Evolutionary conservation across 1,140 invertebrate genomes (phyloP).

Genomic region (Alviniconcha marisindica): DNA sequence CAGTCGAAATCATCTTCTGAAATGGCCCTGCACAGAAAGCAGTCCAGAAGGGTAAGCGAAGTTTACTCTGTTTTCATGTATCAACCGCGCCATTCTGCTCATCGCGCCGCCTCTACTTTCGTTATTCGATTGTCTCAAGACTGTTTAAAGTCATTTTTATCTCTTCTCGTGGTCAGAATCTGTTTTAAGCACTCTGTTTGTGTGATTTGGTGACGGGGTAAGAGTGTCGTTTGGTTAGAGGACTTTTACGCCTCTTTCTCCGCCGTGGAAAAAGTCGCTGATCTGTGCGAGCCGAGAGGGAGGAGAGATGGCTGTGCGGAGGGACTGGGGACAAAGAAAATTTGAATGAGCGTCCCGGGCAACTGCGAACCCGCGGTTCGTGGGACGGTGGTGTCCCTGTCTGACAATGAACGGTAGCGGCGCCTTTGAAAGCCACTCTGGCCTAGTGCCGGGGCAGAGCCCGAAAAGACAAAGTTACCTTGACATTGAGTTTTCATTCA

Average conservation of each 20-base stretch:
- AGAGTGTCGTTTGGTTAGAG: not conserved
- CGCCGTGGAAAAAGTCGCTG: not conserved
- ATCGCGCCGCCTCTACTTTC: not conserved
- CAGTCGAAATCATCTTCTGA: not conserved
- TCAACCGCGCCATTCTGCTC: not conserved
- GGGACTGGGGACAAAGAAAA: conserved; percentile 17
- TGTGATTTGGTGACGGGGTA: not conserved
- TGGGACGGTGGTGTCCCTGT: too few species aligned
- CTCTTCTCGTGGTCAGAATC: too few species aligned
- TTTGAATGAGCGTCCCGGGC: conserved; percentile 2
- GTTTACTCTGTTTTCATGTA: not conserved
- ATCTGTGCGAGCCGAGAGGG: not conserved
- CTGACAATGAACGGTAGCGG: too few species aligned
- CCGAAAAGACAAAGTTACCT: too few species aligned
- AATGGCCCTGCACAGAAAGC: not conserved
- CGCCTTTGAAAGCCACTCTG: too few species aligned
- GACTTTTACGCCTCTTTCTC: not conserved
- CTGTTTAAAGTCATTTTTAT: not conserved
- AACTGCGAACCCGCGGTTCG: too few species aligned
- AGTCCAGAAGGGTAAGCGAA: not conserved
- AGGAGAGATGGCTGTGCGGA: not conserved
- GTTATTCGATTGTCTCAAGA: not conserved
- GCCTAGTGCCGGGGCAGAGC: too few species aligned
- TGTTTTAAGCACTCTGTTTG: not conserved
- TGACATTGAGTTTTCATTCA: too few species aligned